phyloP scores from a whole-genome alignment of 2,888 invertebrate genomes.

The Stratiomys singularior region DNA sequence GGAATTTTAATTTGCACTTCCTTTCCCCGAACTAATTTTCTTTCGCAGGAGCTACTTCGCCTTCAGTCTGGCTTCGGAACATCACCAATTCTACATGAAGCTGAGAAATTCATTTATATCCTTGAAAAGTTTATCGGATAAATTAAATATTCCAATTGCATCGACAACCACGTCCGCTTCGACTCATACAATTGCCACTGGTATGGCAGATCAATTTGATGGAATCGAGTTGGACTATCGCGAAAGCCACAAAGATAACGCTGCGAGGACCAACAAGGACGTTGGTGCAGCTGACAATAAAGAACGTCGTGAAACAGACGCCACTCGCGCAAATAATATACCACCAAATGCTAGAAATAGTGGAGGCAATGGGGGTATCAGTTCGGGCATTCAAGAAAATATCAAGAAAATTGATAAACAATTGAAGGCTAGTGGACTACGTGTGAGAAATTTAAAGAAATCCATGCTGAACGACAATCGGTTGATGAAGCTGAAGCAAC shows the following conservation, averaged over 20 bases:
- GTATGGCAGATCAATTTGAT: background rate
- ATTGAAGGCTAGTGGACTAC: conserved; percentile 51
- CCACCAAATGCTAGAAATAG: background rate
- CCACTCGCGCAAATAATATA: conserved; percentile 17
- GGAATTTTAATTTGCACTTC: background rate
- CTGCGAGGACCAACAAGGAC: conserved; percentile 5
- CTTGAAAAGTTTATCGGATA: conserved; percentile 72
- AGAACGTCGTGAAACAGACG: conserved; percentile 15
- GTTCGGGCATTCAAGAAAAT: conserved; percentile 46
- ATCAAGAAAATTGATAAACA: conserved; percentile 52
- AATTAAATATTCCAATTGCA: conserved; percentile 68
- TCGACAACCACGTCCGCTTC: conserved; percentile 18
- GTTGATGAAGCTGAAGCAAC: conserved; percentile 53
- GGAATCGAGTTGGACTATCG: conserved; percentile 17
- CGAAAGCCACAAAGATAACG: conserved; percentile 6
- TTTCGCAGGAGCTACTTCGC: conserved; percentile 73
- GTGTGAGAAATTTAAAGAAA: conserved; percentile 54
- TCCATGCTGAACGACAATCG: conserved; percentile 55
- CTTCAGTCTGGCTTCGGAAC: conserved; percentile 80
- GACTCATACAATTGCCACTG: background rate
- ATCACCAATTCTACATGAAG: conserved; percentile 80
- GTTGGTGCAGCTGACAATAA: background rate
- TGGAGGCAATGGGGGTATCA: background rate
- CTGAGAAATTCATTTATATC: conserved; percentile 78
- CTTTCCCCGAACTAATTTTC: background rate